Base-by-base conservation (phyloP, 2,888 invertebrate genomes). In the Drosophila austrosaltans region DNA sequence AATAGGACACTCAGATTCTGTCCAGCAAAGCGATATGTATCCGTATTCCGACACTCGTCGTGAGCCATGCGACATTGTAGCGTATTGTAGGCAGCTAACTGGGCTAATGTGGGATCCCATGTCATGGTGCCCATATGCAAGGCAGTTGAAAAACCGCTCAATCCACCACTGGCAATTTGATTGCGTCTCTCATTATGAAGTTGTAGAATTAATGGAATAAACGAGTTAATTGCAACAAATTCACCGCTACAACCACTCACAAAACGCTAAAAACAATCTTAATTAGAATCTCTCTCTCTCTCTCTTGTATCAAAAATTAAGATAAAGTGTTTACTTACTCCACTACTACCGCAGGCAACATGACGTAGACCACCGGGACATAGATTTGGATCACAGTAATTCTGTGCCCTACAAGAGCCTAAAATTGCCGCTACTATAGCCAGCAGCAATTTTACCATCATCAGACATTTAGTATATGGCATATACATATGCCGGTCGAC, bases 31-130 rank as follows among this genome's bases (percentile, higher is more conserved):
- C 77, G 88, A 28, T 85, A 88, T 1, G 77, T 77, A 3, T 74
- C 39, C 3, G 87, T 90, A 30, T 87, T 87, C 20, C 86, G 88
- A 61, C 87, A 88, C 56, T 81, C 73, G 54, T 88, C 88, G 44
- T 88, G 88, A 0, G 76, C 82, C 80, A 88, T 79, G 7, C 75
- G 76, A 63, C 89, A 89, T 32, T 83, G 82, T 53, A 82, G 77
- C 7, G 75, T 69, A 48, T 89, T 89, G 42, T 85, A 81, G 54
- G 80, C 78, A 10, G 89, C 86, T 22, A 86, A 7, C 40, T 72
- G 69, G 40, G 86, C 82, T 53, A 89, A 69, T 1, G 77, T 75
- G 0, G 77, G 0, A 56, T 89, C 89, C 89, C 90, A 89, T 20
- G 53, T 44, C 75, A 90, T 79, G 5, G 80, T 85, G 44, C 74